phyloP scores from a whole-genome alignment of 1,140 invertebrate genomes.

The Steinernema feltiae region DNA sequence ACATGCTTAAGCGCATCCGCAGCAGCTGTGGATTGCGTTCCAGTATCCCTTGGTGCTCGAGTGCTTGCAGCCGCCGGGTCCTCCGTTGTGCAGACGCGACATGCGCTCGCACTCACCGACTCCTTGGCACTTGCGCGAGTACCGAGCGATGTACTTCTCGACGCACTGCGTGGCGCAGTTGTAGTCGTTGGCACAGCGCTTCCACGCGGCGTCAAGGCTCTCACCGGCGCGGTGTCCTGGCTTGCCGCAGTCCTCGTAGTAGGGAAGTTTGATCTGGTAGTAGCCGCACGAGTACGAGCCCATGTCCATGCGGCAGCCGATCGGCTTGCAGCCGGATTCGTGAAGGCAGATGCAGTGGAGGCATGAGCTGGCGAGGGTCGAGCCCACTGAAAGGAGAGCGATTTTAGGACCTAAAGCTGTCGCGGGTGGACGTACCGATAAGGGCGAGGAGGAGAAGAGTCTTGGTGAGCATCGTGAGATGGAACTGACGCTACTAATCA shows the following conservation, averaged over 20 bases:
- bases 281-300: constrained; percentile 56
- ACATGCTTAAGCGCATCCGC: constrained; percentile 20
- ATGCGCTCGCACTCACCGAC: constrained; percentile 49
- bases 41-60: constrained; percentile 48
- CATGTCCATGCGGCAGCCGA: constrained; percentile 55
- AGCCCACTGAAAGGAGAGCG: not conserved
- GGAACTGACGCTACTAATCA: not conserved
- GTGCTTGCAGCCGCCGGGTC: constrained; percentile 50
- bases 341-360: constrained; percentile 41
- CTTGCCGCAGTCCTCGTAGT: constrained; percentile 54
- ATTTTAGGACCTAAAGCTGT: not conserved
- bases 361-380: not conserved
- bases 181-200: constrained; percentile 51
- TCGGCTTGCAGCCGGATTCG: constrained; percentile 50
- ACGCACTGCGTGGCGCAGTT: constrained; percentile 54
- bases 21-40: constrained; percentile 40
- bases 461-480: not conserved
- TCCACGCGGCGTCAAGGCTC: constrained; percentile 41
- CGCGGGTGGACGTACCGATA: not conserved
- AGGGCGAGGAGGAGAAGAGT: not conserved
- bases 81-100: constrained; percentile 58
- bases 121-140: constrained; percentile 29
- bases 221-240: constrained; percentile 28
- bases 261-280: constrained; percentile 51
- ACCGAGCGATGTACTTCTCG: constrained; percentile 9